Conservation (phyloP, 64 coral and sea anemone genomes). For the Pachyseris speciosa region DNA sequence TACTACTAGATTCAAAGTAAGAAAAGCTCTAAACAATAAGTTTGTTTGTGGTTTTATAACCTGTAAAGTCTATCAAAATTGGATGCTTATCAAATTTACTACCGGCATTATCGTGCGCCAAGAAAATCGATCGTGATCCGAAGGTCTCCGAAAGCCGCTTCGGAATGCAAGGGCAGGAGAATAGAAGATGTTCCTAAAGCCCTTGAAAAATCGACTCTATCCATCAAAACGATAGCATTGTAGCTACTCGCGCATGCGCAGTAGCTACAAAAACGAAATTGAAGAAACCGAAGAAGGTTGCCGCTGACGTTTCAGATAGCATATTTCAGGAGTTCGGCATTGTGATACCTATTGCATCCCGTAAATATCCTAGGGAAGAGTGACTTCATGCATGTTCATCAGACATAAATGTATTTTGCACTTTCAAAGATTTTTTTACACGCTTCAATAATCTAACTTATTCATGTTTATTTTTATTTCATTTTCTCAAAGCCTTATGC, state of each 20-base stretch:
- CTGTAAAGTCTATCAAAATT: too few species aligned
- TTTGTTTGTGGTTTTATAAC: slow-evolving; percentile 33
- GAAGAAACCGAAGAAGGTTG: background rate
- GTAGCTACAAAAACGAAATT: slow-evolving; percentile 17
- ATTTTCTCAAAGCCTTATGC: too few species aligned
- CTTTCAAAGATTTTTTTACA: too few species aligned
- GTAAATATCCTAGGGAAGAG: background rate
- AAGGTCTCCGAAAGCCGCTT: slow-evolving; percentile 43
- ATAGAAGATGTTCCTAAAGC: too few species aligned
- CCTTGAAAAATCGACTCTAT: slow-evolving; percentile 15
- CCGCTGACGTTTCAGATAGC: background rate
- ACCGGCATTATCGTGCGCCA: slow-evolving; percentile 68
- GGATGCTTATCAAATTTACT: too few species aligned
- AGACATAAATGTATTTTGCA: too few species aligned
- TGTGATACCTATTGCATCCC: background rate
- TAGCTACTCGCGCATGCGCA: slow-evolving; percentile 55
- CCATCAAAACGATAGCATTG: background rate
- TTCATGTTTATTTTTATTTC: too few species aligned
- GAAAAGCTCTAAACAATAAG: slow-evolving; percentile 48
- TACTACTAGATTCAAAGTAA: slow-evolving; percentile 51
- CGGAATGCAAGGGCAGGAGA: slow-evolving; percentile 6
- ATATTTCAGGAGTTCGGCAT: background rate
- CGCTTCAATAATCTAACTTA: too few species aligned
- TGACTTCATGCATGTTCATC: too few species aligned
- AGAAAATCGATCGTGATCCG: slow-evolving; percentile 70